Base-by-base conservation (phyloP, 37 sponge, comb jelly and placozoan genomes). In the Oscarella lobularis region DNA sequence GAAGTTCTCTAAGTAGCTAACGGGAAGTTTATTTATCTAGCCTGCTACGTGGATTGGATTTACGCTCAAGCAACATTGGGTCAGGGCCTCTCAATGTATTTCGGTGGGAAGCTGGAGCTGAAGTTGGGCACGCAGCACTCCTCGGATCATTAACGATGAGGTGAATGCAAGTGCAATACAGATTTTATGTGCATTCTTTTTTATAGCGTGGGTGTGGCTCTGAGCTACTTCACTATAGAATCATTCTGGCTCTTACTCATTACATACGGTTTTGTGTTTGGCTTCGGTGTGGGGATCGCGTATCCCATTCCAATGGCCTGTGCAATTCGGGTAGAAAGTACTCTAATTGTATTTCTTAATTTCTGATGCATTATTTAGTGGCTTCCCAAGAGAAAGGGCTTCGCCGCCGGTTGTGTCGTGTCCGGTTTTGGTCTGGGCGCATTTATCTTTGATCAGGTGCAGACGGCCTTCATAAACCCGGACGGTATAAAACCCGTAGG, bases 241-340 rank as follows among this genome's bases (percentile, higher is more conserved):
- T 31, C 40, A 41, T 54, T 85, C 81, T 67, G 4, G 68, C 37
- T 76, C 74, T 67, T 90, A 20, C 30, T 88, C 5, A 31, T 88
- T 14, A 90, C 90, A 0, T 95, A 95, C 37, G 96, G 96, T 0
- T 0, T 95, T 0, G n/a, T 95, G 76, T 85, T 88, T 77, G 96
- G 91, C 14, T 29, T 88, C 0, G 91, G 91, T 3, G 74, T 80
- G 0, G 96, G 96, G 0, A 40, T 95, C 0, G 91, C 89, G 0
- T 95, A 90, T 68, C 78, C 86, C 9, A 83, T 82, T 1, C 84
- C 91, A 0, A 67, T 95, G 54, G 66, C 82, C 36, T 85, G 82
- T 48, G 91, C 87, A 4, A 90, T 80, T 65, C 73, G 40, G 74
- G 81, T 80, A 2, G 6, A 39, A 1, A 31, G 66, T 74, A 4